A percentile compares a stretch with the other conserved stretches of the same genome.
Evolutionary conservation across 2,888 invertebrate species (phyloP).

Genomic region (Agrotis segetum): DNA sequence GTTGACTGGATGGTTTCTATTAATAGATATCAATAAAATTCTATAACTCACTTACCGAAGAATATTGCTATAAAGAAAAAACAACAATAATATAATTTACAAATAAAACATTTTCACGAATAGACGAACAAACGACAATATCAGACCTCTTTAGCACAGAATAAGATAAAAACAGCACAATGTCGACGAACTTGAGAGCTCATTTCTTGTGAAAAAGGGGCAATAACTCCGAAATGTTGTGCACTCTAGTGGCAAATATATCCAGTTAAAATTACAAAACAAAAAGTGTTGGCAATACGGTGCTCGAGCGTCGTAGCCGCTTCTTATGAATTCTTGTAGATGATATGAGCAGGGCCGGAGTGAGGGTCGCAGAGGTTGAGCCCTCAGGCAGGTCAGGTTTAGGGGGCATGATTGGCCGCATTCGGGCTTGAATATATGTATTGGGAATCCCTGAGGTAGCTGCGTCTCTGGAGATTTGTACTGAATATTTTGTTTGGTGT

Average conservation of each 20-base stretch:
- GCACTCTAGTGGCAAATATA: slow-evolving; percentile 65
- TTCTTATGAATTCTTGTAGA: slow-evolving; percentile 68
- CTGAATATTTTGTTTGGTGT: not conserved
- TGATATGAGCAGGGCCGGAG: slow-evolving; percentile 57
- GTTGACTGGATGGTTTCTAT: too few relatives aligned
- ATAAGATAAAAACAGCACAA: slow-evolving; percentile 48
- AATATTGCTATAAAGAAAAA: not conserved
- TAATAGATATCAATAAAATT: too few relatives aligned
- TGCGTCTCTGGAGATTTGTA: not conserved
- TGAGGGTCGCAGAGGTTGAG: not conserved
- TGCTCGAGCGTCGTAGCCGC: slow-evolving; percentile 49
- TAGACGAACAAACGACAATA: slow-evolving; percentile 34
- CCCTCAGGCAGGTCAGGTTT: slow-evolving; percentile 22
- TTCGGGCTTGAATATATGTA: slow-evolving; percentile 24
- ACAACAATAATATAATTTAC: slow-evolving; percentile 1
- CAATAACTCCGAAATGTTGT: slow-evolving; percentile 61
- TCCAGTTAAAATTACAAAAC: slow-evolving; percentile 67
- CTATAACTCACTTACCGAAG: not conserved
- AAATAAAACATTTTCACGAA: slow-evolving; percentile 18
- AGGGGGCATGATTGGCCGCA: slow-evolving; percentile 6
- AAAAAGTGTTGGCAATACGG: slow-evolving; percentile 65
- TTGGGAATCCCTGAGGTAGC: not conserved
- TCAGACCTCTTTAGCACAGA: slow-evolving; percentile 20
- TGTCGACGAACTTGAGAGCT: slow-evolving; percentile 50
- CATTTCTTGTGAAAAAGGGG: slow-evolving; percentile 49